Base-by-base conservation (phyloP, 2,113 vertebrate genomes). In the Epinephelus lanceolatus region DNA sequence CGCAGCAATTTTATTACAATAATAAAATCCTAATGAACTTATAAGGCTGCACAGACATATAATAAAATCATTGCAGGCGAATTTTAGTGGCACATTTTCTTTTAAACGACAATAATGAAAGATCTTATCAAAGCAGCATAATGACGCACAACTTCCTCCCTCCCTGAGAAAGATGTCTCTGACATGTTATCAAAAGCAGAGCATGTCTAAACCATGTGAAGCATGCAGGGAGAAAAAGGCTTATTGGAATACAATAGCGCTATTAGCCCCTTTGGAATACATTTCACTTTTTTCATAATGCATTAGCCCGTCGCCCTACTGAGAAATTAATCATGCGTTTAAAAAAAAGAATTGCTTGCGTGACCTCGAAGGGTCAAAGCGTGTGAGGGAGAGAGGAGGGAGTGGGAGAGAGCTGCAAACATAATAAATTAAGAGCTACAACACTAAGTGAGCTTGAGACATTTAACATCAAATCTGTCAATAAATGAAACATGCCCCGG, bases 291-390 rank as follows among this genome's bases (percentile, higher is more conserved):
- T 88, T 94, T 82, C 90, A 88, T 89, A 88, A 94, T 89, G 87
- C 91, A 92, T 87, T 80, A 85, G 86, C 69, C 85, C 76, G 82
- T 92, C 88, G 86, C 84, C 90, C 94, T 91, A 91, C 94, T 93
- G 95, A 94, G 95, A 94, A 95, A 95, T 94, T 95, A 95, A 96
- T 95, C 94, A 94, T 88, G 94, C 94, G 93, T 94, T 94, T 89
- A 84, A 93, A 94, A 93, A 45, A 94, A 94, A 92, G 84, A 94
- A 95, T 93, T 92, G 93, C 94, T 90, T 88, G 86, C 77, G 92
- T 94, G 94, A 95, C 94, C 93, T 94, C 80, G 65, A 87, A 83
- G 92, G 93, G 88, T 95, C 94, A 91, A 87, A 84, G 42, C 78
- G 6, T 37, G 33, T 37, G 33, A 67, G 79, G n/a, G 61, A 77